phyloP scores from a whole-genome alignment of 2,797 vertebrate genomes.

The Sphaeramia orbicularis region DNA sequence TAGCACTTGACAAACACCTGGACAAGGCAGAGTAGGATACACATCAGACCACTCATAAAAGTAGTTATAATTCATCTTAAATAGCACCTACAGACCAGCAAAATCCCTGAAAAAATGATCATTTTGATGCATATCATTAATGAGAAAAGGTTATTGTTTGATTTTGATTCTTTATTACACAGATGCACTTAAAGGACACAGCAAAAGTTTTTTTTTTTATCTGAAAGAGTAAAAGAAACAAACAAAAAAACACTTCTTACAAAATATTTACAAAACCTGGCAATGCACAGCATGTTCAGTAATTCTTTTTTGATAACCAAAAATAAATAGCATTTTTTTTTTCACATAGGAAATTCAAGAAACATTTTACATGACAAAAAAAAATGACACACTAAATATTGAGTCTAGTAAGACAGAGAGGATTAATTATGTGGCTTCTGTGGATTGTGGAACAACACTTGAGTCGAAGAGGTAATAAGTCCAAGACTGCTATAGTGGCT shows the following conservation, averaged over 20 bases:
- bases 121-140: slow-evolving; percentile 14
- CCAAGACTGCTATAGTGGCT: slow-evolving; percentile 46
- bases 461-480: slow-evolving; percentile 43
- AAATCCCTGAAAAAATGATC: neutral
- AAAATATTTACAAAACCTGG: slow-evolving; percentile 89
- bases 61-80: neutral
- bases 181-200: slow-evolving; percentile 83
- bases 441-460: slow-evolving; percentile 45
- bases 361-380: slow-evolving; percentile 73
- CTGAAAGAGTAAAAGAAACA: slow-evolving; percentile 72
- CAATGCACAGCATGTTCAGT: slow-evolving; percentile 90
- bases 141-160: slow-evolving; percentile 52
- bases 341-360: slow-evolving; percentile 80
- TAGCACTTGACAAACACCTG: slow-evolving; percentile 74
- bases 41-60: slow-evolving; percentile 44
- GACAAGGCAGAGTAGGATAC: slow-evolving; percentile 55
- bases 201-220: slow-evolving; percentile 68
- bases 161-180: slow-evolving; percentile 87
- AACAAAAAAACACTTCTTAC: slow-evolving; percentile 72
- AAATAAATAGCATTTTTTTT: slow-evolving; percentile 87
- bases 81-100: neutral
- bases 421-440: slow-evolving; percentile 40
- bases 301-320: slow-evolving; percentile 80
- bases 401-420: slow-evolving; percentile 58
- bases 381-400: slow-evolving; percentile 64